These are phyloP conservation scores for Physeter macrocephalus DNA, from an alignment of 2,113 vertebrate genomes.

Conservation along the genomic window DNA sequence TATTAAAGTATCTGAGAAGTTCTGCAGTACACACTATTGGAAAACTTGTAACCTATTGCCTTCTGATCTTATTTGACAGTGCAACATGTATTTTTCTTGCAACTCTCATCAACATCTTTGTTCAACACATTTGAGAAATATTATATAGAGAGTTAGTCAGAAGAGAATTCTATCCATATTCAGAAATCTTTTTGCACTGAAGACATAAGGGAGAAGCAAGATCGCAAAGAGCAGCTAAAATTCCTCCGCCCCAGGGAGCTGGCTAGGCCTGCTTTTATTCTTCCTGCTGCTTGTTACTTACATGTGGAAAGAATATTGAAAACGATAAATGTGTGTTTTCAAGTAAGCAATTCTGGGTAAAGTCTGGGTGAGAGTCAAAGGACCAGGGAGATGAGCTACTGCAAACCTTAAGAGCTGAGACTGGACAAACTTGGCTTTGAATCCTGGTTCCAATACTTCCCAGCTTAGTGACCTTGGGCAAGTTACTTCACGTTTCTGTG, in stretches of 20 bases:
- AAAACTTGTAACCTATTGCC: neutral
- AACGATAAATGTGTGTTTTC: neutral
- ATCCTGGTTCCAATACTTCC: neutral
- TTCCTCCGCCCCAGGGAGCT: neutral
- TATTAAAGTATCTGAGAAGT: neutral
- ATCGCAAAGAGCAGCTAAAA: neutral
- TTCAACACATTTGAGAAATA: neutral
- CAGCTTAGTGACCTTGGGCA: neutral
- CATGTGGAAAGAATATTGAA: conserved; percentile 35
- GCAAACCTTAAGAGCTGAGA: neutral
- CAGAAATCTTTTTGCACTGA: neutral
- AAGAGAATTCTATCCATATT: neutral
- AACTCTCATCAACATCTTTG: neutral
- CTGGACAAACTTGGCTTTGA: neutral
- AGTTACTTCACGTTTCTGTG: neutral
- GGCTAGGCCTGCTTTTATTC: neutral
- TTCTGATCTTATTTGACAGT: neutral
- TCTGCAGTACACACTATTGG: neutral
- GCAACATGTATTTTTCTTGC: neutral
- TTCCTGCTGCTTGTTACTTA: neutral
- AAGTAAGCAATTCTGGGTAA: neutral
- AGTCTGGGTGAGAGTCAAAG: neutral
- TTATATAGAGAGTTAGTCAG: neutral
- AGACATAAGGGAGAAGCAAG: neutral
- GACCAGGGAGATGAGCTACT: neutral